These are phyloP conservation scores for Suncus etruscus DNA, from an alignment of 2,113 vertebrate species.

Conservation along the genomic window DNA sequence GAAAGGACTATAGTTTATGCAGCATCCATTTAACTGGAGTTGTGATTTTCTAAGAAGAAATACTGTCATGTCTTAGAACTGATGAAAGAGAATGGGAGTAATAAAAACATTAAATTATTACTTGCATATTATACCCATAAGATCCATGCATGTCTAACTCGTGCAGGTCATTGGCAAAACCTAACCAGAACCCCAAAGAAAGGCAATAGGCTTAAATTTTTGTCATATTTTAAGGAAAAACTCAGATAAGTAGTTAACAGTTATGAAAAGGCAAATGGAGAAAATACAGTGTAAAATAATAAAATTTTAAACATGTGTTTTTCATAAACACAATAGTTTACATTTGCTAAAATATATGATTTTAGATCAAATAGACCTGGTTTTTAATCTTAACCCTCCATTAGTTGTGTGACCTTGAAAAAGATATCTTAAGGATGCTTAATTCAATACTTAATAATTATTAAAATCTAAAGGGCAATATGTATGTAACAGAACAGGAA, in stretches of 20 bases:
- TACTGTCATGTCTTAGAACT: not conserved
- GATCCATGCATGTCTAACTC: not conserved
- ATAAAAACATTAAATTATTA: not conserved
- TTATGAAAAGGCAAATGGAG: not conserved
- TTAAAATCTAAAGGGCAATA: not conserved
- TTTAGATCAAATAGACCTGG: not conserved
- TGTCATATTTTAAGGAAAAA: not conserved
- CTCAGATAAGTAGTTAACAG: not conserved
- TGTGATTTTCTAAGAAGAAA: not conserved
- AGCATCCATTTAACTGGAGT: not conserved
- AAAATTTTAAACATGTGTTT: not conserved
- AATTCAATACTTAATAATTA: constrained; percentile 25
- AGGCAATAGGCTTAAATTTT: not conserved
- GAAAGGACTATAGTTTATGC: not conserved
- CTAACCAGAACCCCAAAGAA: not conserved
- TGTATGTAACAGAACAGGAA: not conserved
- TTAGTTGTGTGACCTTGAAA: constrained; percentile 13
- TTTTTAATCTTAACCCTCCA: not conserved
- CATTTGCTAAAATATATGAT: not conserved
- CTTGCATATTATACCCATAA: not conserved
- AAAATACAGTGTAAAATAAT: not conserved
- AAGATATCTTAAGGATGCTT: not conserved
- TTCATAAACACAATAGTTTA: not conserved
- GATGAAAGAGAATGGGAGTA: not conserved
- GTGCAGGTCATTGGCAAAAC: not conserved